Base-by-base conservation (phyloP, 2,888 invertebrate genomes). In the Polyploca ridens region DNA sequence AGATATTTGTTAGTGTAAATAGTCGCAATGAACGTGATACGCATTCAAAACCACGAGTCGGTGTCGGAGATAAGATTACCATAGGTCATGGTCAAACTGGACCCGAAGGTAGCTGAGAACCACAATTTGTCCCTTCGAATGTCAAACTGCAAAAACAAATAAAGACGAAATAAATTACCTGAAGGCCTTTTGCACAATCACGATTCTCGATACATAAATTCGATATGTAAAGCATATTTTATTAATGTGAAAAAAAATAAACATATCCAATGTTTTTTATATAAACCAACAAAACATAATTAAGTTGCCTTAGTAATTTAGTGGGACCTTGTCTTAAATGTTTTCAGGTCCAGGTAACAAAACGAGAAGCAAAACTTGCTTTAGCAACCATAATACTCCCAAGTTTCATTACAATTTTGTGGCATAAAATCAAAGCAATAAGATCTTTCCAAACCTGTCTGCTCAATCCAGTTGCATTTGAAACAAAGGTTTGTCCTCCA, bases 401-500 rank as follows among this genome's bases (percentile, higher is more conserved):
- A 41, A 41, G 41, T 13, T 10, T 38, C 7, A 8, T 10, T 38
- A 13, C 41, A 41, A 41, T 13, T 41, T 8, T 54, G 8, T 19
- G 10, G 10, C 8, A 10, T 19, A 16, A 54, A 54, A 5, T 2
- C 10, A 54, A 54, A 49, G 16, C 49, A 49, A n/a, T 8, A 49
- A 16, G 3, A 16, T 16, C 13, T 41, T 54, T n/a, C 19, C 49
- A 49, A 19, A 6, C 7, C n/a, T 7, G 16, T 10, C 54, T 19
- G n/a, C 54, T 1, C n/a, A 54, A 19, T 16, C 16, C 49, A 49
- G 16, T 19, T 33, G 44, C 41, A 44, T 19, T n/a, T 33, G 33
- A 19, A 62, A 62, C 62, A 62, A 62, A 62, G 46, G 33, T 16
- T 41, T 6, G 62, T 62, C 54, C 54, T 62, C 46, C 49, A 33